Evolutionary conservation across 2,797 vertebrate genomes (phyloP), one percentile per base, ranked within the genome.

Genomic region (Tarsius wallacei): DNA sequence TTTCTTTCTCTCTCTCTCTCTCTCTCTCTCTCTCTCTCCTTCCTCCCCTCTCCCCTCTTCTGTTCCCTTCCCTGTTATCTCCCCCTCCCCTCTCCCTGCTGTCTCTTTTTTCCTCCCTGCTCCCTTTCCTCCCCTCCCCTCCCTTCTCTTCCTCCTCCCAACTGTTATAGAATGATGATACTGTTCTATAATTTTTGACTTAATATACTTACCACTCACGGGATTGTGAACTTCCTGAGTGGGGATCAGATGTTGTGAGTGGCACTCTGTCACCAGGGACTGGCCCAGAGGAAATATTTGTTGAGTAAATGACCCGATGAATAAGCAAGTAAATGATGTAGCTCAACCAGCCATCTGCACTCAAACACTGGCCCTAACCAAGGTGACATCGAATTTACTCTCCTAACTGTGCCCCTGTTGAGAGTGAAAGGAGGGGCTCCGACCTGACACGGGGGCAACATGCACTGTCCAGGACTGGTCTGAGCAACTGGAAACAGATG

Each of bases 291-390:
- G 42, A 96, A 64, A 16, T 74, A 93, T 74, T 64, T 82, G 4
- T 47, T 57, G 21, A 93, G 12, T 28, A 53, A 93, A 91, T 88
- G 28, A 78, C n/a, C 63, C 83, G 87, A 51, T 82, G 82, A 87
- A 70, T 36, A 63, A 53, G 16, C 22, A 89, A 63, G 1, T 63
- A 51, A 91, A 63, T 78, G 33, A 31, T 85, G 12, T 68, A n/a
- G 71, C 13, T 92, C 17, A 13, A 28, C 5, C 71, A 84, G 17
- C 14, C 33, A 51, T 78, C 59, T 64, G 26, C 21, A 12, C 5
- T 83, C 78, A 92, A 63, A 74, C 47, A 42, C 19, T 31, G 64
- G 19, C 68, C 33, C 83, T 87, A 84, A 70, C 26, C 77, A 55
- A 88, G 3, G 8, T 90, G 28, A 12, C 61, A 66, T 53, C 17